A percentile compares a stretch with the other conserved stretches of the same genome.
Conservation (phyloP, 2,113 vertebrate genomes). For the Marmota monax region DNA sequence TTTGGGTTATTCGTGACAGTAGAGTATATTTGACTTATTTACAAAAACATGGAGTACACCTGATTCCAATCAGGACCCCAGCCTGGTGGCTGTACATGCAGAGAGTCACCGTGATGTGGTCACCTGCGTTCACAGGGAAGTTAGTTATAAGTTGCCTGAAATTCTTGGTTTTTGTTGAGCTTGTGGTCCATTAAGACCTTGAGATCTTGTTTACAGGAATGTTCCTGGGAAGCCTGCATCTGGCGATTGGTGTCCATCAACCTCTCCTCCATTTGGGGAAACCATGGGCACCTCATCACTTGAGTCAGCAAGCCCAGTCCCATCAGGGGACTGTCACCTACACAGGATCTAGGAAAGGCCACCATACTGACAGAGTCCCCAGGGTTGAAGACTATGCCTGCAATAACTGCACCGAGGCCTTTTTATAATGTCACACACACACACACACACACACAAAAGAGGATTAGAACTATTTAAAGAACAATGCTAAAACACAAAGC, state of each 20-base stretch:
- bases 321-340: neutral
- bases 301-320: neutral
- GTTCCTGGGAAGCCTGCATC: neutral
- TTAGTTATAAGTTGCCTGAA: neutral
- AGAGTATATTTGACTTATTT: no score
- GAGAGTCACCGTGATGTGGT: no score
- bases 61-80: no score
- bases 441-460: no score
- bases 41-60: no score
- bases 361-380: neutral
- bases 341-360: accelerated
- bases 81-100: no score
- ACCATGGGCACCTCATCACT: accelerated
- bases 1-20: no score
- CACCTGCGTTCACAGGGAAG: no score
- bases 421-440: neutral
- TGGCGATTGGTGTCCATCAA: neutral
- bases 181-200: neutral
- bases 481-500: neutral
- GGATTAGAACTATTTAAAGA: no score
- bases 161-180: neutral
- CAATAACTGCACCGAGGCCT: neutral
- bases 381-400: no score
- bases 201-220: neutral
- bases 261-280: neutral